Base-by-base conservation (phyloP, 2,113 vertebrate genomes). In the Puntigrus tetrazona region DNA sequence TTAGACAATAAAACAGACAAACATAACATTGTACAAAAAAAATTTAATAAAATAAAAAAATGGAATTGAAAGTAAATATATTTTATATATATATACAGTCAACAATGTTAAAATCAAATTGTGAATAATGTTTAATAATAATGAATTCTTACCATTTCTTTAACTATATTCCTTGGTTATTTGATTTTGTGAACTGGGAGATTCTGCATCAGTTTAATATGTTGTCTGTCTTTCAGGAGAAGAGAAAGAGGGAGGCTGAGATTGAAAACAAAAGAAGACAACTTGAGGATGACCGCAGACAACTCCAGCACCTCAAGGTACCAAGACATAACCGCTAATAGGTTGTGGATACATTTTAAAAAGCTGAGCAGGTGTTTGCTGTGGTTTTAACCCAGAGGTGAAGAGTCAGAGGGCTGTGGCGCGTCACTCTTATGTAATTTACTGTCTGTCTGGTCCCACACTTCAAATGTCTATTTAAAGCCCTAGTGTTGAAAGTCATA, bases 241-340 rank as follows among this genome's bases (percentile, higher is more conserved):
- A 97, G 92, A 92, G 97, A 88, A 96, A 94, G 92, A 94, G 93
- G 84, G 97, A 98, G 92, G 94, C 94, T 0, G 97, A 98, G 93
- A 96, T 98, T 0, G 97, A 98, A 91, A 96, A 94, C 90, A 97
- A 96, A 87, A 94, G 96, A 86, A 95, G 97, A 88, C 96, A 98
- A 91, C 92, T 99, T 31, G 97, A 99, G 88, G 97, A 99, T 0
- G 97, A 97, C 88, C 87, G 97, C 59, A 83, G 97, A 88, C 96
- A 97, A 92, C 94, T 99, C 55, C 97, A 98, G 90, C 96, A 98
- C 85, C 95, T 98, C 78, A 99, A 99, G 96, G 97, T 98, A 92
- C 7, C 22, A 41, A 69, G 0, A 25, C 22, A 61, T 36, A 43
- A 57, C 7, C 8, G 36, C 31, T 59, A 29, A 18, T 14, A 38